Evolutionary conservation across 37 sponge, comb jelly and placozoan species (phyloP), one percentile per base, ranked within the genome.

Genomic region (Theonella swinhoei): DNA sequence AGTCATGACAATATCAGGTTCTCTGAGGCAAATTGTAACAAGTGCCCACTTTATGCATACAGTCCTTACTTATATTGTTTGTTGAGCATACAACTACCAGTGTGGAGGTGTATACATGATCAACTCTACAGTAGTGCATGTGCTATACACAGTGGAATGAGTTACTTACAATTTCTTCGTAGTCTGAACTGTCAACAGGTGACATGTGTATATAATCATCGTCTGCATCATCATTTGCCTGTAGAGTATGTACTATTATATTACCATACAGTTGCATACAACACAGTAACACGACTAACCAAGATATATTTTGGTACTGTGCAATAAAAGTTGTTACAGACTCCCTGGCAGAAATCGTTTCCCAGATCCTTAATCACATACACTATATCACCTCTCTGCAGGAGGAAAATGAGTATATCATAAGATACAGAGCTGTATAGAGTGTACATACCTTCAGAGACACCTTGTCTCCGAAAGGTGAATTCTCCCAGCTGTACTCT

Each of bases 331-430:
- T 29, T 19, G 23, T 73, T 69, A 0, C 40, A 62, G 30, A 85
- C 38, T 26, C 71, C 86, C 34, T 67, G 42, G 35, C 86, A 85
- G 72, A 85, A 39, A 0, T 58, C 73, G 22, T 47, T 36, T 24
- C 63, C 68, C 11, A 39, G 39, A 29, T 85, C 86, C 54, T 69
- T 37, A 9, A 38, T 85, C 38, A 85, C 86, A 59, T 70, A 77
- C 0, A 85, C 78, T n/a, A 25, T 78, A 26, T 85, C 79, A 9
- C 78, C 86, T 24, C 37, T 42, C 86, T 85, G 34, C 1, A 47
- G 54, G 14, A 38, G 22, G 19, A 29, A 28, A 42, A 82, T 1
- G 47, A 19, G 4, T 72, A 31, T 72, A 7, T 11, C 7, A 28
- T 11, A 38, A 38, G 38, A 9, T 17, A 72, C 20, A 29, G 17